Conservation (phyloP, 2,888 invertebrate genomes). For the Patella pellucida region DNA sequence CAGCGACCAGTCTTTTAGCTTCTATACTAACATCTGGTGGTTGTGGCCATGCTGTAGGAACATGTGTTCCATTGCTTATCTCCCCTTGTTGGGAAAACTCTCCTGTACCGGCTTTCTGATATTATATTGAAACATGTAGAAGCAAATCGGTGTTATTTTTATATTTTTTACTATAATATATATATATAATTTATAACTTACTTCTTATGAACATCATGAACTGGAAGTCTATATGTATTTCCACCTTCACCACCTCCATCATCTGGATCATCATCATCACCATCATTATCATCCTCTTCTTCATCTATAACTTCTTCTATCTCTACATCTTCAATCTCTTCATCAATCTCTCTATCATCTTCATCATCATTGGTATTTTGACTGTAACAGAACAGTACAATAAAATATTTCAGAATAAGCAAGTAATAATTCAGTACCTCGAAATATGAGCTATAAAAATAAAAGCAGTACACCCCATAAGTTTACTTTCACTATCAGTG, state of each 20-base stretch:
- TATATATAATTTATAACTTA: too few species aligned
- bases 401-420: too few species aligned
- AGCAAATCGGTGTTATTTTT: too few species aligned
- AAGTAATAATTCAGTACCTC: too few species aligned
- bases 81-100: slow-evolving; percentile 37
- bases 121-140: too few species aligned
- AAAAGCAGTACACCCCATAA: too few species aligned
- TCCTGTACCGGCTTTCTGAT: slow-evolving; percentile 32
- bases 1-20: slow-evolving; percentile 37
- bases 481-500: too few species aligned
- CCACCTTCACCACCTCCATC: slow-evolving; percentile 21
- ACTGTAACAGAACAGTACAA: not conserved
- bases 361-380: not conserved
- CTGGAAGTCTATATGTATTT: not conserved
- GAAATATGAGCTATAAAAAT: too few species aligned
- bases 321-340: not conserved
- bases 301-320: slow-evolving; percentile 7
- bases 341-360: slow-evolving; percentile 14
- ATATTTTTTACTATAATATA: too few species aligned
- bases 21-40: slow-evolving; percentile 59
- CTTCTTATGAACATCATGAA: too few species aligned
- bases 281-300: slow-evolving; percentile 26
- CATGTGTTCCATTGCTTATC: slow-evolving; percentile 39
- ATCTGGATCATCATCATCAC: slow-evolving; percentile 21
- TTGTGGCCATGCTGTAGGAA: slow-evolving; percentile 58